Evolutionary conservation across 2,113 vertebrate genomes (phyloP), one percentile per base, ranked within the genome.

Genomic region (Poeciliopsis retropinna): DNA sequence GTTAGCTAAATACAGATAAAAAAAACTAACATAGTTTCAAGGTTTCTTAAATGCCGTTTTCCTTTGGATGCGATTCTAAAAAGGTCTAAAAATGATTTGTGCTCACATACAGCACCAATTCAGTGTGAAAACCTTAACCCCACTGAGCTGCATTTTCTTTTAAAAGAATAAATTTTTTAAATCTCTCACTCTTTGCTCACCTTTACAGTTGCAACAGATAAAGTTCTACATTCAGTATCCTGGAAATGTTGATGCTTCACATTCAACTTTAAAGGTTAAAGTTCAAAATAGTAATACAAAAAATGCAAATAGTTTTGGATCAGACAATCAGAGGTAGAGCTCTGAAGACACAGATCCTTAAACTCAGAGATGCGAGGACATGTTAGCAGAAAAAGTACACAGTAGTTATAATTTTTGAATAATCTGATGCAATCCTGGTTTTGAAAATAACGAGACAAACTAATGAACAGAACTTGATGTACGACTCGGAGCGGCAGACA

Each of bases 341-440:
- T 51, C 9, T 30, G 5, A 11, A 60, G 47, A 39, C 31, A 57
- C 6, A 34, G 5, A 31, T 25, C 51, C 54, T 22, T 71, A 57
- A 57, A 72, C 82, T 9, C 32, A 70, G 15, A 37, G 29, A 51
- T 29, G n/a, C 39, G n/a, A 67, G 22, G 41, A 75, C 28, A 67
- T 14, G 13, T 29, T 0, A 44, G 25, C 72, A 75, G 51, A 75
- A 80, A 74, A 81, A 65, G 67, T 12, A 25, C 13, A 30, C 57
- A 11, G 44, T 63, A 66, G 31, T 51, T 28, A 73, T 7, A 19
- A 32, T 70, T 5, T 22, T 29, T 27, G 66, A 31, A 72, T 14
- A 4, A 31, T 68, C 76, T 87, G 86, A 88, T 81, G 84, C n/a
- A 86, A 88, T 75, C 37, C n/a, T 69, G 30, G 13, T 2, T 47